phyloP scores from a whole-genome alignment of 2,888 invertebrate genomes.

The Mongoloraphidia duomilia region DNA sequence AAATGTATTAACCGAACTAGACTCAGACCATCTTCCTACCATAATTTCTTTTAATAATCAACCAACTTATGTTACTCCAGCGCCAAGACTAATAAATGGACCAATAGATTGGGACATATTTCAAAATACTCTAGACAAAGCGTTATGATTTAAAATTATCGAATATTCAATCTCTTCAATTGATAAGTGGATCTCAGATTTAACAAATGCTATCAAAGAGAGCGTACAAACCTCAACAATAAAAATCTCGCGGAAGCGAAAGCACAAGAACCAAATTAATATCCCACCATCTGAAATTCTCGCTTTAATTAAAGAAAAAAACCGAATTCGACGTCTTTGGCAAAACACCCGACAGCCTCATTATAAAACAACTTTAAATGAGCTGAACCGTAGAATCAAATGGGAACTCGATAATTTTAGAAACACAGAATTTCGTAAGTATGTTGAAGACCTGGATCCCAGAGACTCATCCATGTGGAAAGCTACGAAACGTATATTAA shows the following conservation, averaged over 20 bases:
- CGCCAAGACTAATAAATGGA: not conserved
- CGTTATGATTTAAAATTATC: too few relatives aligned
- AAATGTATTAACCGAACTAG: constrained; percentile 7
- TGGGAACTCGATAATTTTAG: not conserved
- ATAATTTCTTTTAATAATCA: constrained; percentile 5
- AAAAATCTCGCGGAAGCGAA: too few relatives aligned
- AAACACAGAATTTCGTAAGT: not conserved
- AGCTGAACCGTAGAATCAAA: not conserved
- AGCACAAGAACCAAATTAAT: too few relatives aligned
- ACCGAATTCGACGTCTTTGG: not conserved
- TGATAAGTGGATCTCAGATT: not conserved
- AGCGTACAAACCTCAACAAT: too few relatives aligned
- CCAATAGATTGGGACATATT: too few relatives aligned
- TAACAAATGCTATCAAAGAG: too few relatives aligned
- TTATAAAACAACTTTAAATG: not conserved
- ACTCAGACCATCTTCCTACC: constrained; percentile 7
- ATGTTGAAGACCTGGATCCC: not conserved
- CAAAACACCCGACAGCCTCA: not conserved
- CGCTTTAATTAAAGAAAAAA: not conserved
- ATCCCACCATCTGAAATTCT: not conserved
- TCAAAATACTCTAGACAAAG: too few relatives aligned
- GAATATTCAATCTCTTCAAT: too few relatives aligned
- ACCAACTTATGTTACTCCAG: not conserved
- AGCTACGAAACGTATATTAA: too few relatives aligned
- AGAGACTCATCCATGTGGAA: not conserved